Conservation (phyloP, 2,888 invertebrate genomes). For the Prionchulus punctatus region DNA sequence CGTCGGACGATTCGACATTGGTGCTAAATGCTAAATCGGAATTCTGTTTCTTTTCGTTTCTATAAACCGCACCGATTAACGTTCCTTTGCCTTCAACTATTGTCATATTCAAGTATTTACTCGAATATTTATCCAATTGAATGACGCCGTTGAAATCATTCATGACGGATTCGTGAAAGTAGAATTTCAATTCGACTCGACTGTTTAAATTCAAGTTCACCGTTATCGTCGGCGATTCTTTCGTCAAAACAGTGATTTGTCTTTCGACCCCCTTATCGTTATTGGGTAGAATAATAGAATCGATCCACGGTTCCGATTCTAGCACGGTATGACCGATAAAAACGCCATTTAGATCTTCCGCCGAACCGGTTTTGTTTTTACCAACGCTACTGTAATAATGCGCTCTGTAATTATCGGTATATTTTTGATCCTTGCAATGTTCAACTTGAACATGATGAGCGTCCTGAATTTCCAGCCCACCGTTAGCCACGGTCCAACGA, state of each 20-base stretch:
- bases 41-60: slow-evolving; percentile 10
- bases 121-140: slow-evolving; percentile 22
- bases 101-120: slow-evolving; percentile 22
- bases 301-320: slow-evolving; percentile 2
- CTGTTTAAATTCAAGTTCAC: neutral
- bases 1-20: neutral
- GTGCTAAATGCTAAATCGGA: slow-evolving; percentile 18
- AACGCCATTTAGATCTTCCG: neutral
- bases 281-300: neutral
- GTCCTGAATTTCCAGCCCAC: slow-evolving; percentile 3
- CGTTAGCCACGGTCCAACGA: slow-evolving; percentile 4
- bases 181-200: neutral
- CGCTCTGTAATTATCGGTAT: slow-evolving; percentile 7
- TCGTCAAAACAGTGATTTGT: neutral
- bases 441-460: slow-evolving; percentile 10
- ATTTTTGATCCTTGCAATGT: slow-evolving; percentile 11
- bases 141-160: slow-evolving; percentile 20
- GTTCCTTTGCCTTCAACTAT: slow-evolving; percentile 17
- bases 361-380: neutral
- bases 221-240: neutral
- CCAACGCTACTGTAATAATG: slow-evolving; percentile 1
- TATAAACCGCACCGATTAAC: slow-evolving; percentile 17
- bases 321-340: neutral
- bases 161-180: neutral
- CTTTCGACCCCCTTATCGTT: neutral